Percentiles rank a stretch among this genome's conserved stretches.
Evolutionary conservation across 2,888 invertebrate species (phyloP).

Genomic region (Margaritifera margaritifera): DNA sequence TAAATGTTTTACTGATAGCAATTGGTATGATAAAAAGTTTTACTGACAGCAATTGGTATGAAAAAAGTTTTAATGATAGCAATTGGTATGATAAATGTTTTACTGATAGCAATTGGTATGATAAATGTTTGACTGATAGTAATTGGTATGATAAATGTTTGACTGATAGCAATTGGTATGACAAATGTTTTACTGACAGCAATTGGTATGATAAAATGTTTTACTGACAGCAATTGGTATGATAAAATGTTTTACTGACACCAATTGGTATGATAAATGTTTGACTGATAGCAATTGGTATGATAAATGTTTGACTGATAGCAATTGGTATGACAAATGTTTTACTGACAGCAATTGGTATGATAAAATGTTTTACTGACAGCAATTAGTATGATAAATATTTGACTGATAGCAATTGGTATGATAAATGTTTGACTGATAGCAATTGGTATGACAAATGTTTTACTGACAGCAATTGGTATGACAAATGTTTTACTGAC

Average conservation of each 20-base stretch:
- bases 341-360: slow-evolving; percentile 80
- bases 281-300: slow-evolving; percentile 72
- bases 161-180: slow-evolving; percentile 72
- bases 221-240: slow-evolving; percentile 80
- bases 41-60: slow-evolving; percentile 80
- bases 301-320: slow-evolving; percentile 70
- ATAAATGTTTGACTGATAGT: slow-evolving; percentile 72
- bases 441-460: neutral
- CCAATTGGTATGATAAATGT: neutral
- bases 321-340: neutral
- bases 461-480: slow-evolving; percentile 80
- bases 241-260: slow-evolving; percentile 77
- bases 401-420: slow-evolving; percentile 72
- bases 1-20: slow-evolving; percentile 72
- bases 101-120: slow-evolving; percentile 72
- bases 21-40: neutral
- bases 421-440: slow-evolving; percentile 70
- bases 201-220: slow-evolving; percentile 24
- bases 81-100: neutral
- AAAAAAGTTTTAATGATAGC: slow-evolving; percentile 52
- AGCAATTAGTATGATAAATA: slow-evolving; percentile 73
- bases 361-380: slow-evolving; percentile 77
- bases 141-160: neutral
- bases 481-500: slow-evolving; percentile 76
- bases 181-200: slow-evolving; percentile 79